Evolutionary conservation across 2,797 vertebrate species (phyloP).

Genomic region (Pangasius sanitwongsei): DNA sequence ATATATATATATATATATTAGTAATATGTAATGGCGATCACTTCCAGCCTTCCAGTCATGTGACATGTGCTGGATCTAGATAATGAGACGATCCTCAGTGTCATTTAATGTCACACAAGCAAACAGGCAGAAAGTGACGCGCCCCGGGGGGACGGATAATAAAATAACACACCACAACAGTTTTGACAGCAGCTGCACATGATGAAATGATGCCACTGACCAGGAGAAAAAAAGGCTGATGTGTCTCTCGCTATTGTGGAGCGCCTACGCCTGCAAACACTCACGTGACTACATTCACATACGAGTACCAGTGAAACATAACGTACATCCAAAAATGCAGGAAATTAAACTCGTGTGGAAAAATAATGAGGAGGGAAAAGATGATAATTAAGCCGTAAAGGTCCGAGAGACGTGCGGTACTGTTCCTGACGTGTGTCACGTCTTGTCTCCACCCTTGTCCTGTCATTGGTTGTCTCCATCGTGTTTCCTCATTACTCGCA

Average conservation of each 20-base stretch:
- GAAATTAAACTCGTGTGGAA: not conserved
- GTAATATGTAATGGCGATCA: not conserved
- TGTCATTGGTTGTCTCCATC: too few relatives aligned
- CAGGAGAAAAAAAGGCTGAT: not conserved
- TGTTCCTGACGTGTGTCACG: not conserved
- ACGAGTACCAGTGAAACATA: not conserved
- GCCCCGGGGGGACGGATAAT: constrained; percentile 3
- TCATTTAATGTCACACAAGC: constrained; percentile 25
- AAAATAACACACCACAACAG: constrained; percentile 38
- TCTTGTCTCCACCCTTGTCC: too few relatives aligned
- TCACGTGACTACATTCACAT: not conserved
- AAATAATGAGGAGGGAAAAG: constrained; percentile 38
- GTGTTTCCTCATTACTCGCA: too few relatives aligned
- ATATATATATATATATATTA: too few relatives aligned
- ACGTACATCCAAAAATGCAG: too few relatives aligned
- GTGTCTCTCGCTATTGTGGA: not conserved
- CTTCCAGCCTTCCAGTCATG: constrained; percentile 20
- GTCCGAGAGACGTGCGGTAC: not conserved
- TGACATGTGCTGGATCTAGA: constrained; percentile 18
- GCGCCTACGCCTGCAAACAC: not conserved
- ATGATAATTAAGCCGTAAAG: constrained; percentile 26
- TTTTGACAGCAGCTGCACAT: constrained; percentile 30
- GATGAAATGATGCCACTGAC: constrained; percentile 23
- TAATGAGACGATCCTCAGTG: constrained; percentile 26
- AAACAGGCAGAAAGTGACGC: constrained; percentile 34